Conservation (phyloP, 2,113 vertebrate genomes). For the Tragelaphus buxtoni region DNA sequence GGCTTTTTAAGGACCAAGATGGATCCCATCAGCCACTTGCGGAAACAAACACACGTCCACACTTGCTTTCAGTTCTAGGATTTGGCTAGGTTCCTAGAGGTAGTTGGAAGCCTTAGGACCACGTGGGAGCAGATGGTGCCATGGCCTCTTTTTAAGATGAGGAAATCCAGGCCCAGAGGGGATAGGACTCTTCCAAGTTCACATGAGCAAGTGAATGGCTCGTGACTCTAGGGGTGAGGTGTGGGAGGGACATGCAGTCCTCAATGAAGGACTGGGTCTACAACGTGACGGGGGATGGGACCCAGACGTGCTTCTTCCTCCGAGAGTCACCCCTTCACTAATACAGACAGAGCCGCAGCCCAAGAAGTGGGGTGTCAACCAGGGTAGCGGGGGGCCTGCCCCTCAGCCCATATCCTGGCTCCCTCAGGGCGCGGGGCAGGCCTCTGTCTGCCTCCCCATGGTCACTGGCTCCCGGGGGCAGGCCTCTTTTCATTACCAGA, state of each 20-base stretch:
- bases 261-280: neutral
- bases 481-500: neutral
- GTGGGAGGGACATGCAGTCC: rapidly evolving
- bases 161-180: neutral
- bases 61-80: neutral
- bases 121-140: neutral
- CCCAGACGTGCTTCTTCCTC: no score
- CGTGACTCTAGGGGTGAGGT: neutral
- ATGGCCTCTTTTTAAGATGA: neutral
- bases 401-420: neutral
- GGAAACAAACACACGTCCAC: neutral
- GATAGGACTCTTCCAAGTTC: neutral
- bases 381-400: neutral
- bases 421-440: no score
- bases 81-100: neutral
- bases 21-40: neutral
- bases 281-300: rapidly evolving
- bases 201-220: neutral
- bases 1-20: neutral
- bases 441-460: neutral
- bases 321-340: neutral
- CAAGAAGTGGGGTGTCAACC: neutral
- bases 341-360: neutral
- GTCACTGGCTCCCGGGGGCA: neutral
- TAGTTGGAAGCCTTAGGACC: neutral